Evolutionary conservation across 1,140 invertebrate genomes (phyloP), one percentile per base, ranked within the genome.

Genomic region (Dinothrombium tinctorium): DNA sequence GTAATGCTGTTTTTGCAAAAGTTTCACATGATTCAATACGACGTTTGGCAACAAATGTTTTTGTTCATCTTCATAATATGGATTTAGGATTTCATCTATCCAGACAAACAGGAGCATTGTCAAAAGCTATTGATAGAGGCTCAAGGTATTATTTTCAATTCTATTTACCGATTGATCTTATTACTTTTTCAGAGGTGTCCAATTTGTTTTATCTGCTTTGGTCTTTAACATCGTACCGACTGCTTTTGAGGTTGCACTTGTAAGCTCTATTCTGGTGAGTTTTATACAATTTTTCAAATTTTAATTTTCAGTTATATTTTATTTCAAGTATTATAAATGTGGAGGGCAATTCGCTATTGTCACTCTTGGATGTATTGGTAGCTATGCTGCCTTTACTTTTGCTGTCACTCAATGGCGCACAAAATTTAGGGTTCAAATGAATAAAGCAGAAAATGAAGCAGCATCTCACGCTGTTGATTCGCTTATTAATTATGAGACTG

Each of bases 401-500:
- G 65, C 62, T 4, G 67, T 96, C 11, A 99, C 94, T 2, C 77
- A 87, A 52, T 96, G 89, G 89, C 69, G 92, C 51, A 98, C 90
- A 1, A 76, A 86, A 58, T 96, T 96, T 58, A 69, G 92, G 22
- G 69, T 94, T 24, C 70, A 74, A 51, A 99, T 98, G 94, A 99
- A 99, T 63, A 69, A 74, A 62, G 89, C 92, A 0, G 94, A 99
- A 66, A 92, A 92, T 59, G 83, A 94, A 59, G 87, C 92, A 2
- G 86, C 90, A 15, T 92, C 90, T 58, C 84, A 83, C 63, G 92
- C 90, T 14, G 73, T 98, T 40, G 94, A 99, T 65, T 98, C 92
- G 1, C 67, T 99, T 8, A 92, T 98, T 46, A 99, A 99, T 64
- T 99, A 90, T 62, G 92, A 98, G 69, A 98, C 92, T 49, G 92